phyloP scores from a whole-genome alignment of 1,140 invertebrate genomes.

The Bombus sylvicola region DNA sequence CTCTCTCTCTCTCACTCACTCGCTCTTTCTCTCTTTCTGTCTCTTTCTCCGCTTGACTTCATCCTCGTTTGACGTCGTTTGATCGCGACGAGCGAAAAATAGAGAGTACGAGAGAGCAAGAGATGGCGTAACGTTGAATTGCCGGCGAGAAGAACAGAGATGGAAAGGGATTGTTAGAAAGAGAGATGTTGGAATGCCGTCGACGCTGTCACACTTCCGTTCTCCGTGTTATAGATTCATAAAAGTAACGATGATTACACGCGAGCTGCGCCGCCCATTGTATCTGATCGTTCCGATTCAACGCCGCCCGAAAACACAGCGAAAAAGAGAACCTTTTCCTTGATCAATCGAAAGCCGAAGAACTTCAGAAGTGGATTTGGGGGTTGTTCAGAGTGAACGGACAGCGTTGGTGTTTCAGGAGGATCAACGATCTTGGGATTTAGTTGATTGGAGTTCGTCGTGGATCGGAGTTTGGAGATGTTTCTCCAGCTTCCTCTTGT shows the following conservation, averaged over 20 bases:
- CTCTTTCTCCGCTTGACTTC: constrained; percentile 6
- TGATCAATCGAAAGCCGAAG: not conserved
- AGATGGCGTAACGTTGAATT: constrained; percentile 62
- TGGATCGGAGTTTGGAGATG: not conserved
- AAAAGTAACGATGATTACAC: constrained; percentile 63
- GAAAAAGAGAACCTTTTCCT: not conserved
- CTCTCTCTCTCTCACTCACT: not conserved
- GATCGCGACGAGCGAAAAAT: constrained; percentile 29
- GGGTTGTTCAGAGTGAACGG: not conserved
- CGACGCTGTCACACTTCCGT: constrained; percentile 80
- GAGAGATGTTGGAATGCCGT: constrained; percentile 67
- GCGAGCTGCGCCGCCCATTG: constrained; percentile 5
- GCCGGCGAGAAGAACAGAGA: constrained; percentile 37
- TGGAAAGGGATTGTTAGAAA: not conserved
- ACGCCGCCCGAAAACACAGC: not conserved
- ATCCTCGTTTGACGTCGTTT: constrained; percentile 8
- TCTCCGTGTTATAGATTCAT: constrained; percentile 80
- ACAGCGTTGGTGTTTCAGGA: not conserved
- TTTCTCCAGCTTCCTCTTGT: not conserved
- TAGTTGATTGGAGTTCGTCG: not conserved
- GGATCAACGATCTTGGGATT: not conserved
- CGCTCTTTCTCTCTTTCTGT: constrained; percentile 44
- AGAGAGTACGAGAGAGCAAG: not conserved
- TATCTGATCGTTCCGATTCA: not conserved
- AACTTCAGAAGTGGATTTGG: not conserved